These are phyloP conservation scores for Sphaerophoria rueppellii DNA, from an alignment of 2,888 invertebrate genomes.

Conservation along the genomic window DNA sequence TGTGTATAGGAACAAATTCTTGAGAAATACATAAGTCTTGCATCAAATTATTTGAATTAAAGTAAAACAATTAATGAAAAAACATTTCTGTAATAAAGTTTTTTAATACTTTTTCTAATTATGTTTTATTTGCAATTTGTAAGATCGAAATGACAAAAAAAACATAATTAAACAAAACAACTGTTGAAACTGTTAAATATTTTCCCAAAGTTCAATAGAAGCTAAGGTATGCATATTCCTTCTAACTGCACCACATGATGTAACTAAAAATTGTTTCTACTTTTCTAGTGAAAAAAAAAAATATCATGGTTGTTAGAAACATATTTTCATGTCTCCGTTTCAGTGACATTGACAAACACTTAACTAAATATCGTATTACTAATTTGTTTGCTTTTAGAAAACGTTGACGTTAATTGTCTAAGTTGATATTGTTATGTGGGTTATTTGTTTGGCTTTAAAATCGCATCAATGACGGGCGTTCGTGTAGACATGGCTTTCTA, in stretches of 20 bases:
- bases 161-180: neutral
- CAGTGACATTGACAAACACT: constrained; percentile 46
- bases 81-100: too few species aligned
- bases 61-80: too few species aligned
- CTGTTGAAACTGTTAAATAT: constrained; percentile 1
- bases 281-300: neutral
- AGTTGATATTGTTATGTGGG: neutral
- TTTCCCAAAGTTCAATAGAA: neutral
- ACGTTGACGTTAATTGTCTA: constrained; percentile 21
- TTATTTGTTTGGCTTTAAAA: constrained; percentile 10
- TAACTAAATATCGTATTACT: constrained; percentile 35
- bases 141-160: too few species aligned
- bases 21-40: too few species aligned
- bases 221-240: neutral
- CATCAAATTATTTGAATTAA: too few species aligned
- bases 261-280: neutral
- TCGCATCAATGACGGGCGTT: neutral
- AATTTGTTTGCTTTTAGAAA: constrained; percentile 31
- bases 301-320: neutral
- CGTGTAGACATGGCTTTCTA: neutral
- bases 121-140: too few species aligned
- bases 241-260: constrained; percentile 6
- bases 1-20: too few species aligned
- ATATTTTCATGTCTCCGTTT: constrained; percentile 25
- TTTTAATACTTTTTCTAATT: too few species aligned